Evolutionary conservation across 2,797 vertebrate species (phyloP).

Genomic region (Sebastolobus altivelis): DNA sequence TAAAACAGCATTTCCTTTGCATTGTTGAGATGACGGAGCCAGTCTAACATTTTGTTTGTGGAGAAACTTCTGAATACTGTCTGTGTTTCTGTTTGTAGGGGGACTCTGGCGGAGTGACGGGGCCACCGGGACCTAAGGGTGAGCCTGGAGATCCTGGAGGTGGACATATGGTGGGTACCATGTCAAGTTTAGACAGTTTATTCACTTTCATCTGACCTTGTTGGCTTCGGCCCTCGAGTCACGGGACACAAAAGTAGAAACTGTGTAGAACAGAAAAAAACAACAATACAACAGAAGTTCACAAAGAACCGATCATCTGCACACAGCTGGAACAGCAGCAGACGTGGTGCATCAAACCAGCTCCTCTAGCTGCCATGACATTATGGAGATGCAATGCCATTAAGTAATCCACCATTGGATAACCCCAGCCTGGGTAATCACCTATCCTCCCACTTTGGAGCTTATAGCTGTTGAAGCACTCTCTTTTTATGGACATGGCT

Average conservation of each 20-base stretch:
- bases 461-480: conserved; percentile 69
- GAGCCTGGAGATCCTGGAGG: conserved; percentile 89
- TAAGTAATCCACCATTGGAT: conserved; percentile 70
- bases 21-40: conserved; percentile 10
- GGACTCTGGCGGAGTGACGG: conserved; percentile 86
- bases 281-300: conserved; percentile 29
- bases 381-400: conserved; percentile 64
- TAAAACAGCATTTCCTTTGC: conserved; percentile 5
- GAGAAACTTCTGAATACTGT: conserved; percentile 17
- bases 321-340: conserved; percentile 46
- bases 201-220: conserved; percentile 17
- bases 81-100: conserved; percentile 84
- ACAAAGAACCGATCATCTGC: conserved; percentile 24
- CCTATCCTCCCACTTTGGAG: conserved; percentile 66
- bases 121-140: conserved; percentile 91
- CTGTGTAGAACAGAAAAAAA: background rate
- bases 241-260: conserved; percentile 4
- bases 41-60: conserved; percentile 10
- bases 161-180: conserved; percentile 86
- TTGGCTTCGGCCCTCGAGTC: conserved; percentile 5
- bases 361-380: conserved; percentile 45
- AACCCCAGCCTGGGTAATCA: conserved; percentile 70
- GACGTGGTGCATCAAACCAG: conserved; percentile 29
- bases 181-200: conserved; percentile 12
- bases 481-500: conserved; percentile 68